Evolutionary conservation across 2,113 vertebrate genomes (phyloP), one percentile per base, ranked within the genome.

Genomic region (Pterocles orientalis): DNA sequence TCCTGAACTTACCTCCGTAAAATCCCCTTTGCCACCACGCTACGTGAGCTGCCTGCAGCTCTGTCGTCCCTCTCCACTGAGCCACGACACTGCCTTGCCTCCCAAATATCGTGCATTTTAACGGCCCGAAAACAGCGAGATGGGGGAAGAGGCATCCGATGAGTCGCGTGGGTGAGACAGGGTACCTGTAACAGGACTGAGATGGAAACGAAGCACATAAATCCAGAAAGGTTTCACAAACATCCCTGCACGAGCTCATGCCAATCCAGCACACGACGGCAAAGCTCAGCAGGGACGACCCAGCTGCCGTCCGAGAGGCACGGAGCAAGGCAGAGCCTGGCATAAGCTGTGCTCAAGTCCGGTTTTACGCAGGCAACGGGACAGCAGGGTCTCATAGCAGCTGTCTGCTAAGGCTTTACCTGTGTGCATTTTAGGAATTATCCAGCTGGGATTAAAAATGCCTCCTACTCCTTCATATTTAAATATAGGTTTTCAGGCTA

Each of bases 401-500:
- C 50, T 7, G 4, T 19, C 64, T 73, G 72, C 61, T 50, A 24
- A 48, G 82, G 26, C 61, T 94, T 87, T 64, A 76, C 93, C 81
- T 91, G 84, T 58, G 36, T 76, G 89, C 81, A 50, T 76, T 85
- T 96, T 60, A 96, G 93, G 94, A 94, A 91, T 62, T 51, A 82
- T 45, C 75, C 78, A 82, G 87, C 24, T 86, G 75, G 53, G 81
- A 95, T 79, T 79, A 82, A 91, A 94, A 84, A 71, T 10, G 31
- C 84, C 48, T 93, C 72, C 91, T 56, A 86, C 77, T 69, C 51
- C 41, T 96, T 89, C 80, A 45, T 29, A 92, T 75, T 95, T 95
- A 94, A 97, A 89, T 91, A 95, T 39, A 94, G 89, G 81, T 78
- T 92, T 95, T 87, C 93, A 95, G 86, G 62, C 81, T 95, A 92